Evolutionary conservation across 2,797 vertebrate species (phyloP).

Genomic region (Lagocephalus sceleratus): DNA sequence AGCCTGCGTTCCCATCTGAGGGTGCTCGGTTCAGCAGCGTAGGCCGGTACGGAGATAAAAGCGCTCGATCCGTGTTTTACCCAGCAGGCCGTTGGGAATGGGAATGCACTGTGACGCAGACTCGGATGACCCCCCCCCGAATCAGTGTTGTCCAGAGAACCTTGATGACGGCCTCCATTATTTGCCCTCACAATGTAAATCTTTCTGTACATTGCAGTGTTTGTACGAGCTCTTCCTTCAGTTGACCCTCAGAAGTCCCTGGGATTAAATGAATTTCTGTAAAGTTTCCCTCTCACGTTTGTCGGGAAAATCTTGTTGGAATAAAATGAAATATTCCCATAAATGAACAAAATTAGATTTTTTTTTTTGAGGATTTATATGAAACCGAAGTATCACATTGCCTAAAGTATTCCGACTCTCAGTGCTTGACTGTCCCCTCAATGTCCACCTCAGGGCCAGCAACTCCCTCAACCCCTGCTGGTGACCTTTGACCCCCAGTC

Average conservation of each 20-base stretch:
- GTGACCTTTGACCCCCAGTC: too few species aligned
- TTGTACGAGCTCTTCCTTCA: slow-evolving; percentile 65
- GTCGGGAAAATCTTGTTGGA: neutral
- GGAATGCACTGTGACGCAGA: slow-evolving; percentile 2
- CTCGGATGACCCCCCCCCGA: slow-evolving; percentile 10
- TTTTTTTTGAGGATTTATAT: too few species aligned
- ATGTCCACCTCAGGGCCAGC: too few species aligned
- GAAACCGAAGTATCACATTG: too few species aligned
- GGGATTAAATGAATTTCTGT: slow-evolving; percentile 69
- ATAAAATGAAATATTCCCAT: too few species aligned
- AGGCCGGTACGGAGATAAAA: slow-evolving; percentile 8
- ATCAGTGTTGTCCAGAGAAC: slow-evolving; percentile 41
- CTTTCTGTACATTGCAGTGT: slow-evolving; percentile 73
- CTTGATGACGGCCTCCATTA: slow-evolving; percentile 42
- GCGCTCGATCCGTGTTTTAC: slow-evolving; percentile 25
- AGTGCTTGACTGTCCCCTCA: too few species aligned
- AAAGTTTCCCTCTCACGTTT: slow-evolving; percentile 41
- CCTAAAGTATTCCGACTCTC: too few species aligned
- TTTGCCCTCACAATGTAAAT: slow-evolving; percentile 64
- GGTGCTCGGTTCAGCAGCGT: slow-evolving; percentile 19
- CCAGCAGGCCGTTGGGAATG: slow-evolving; percentile 20
- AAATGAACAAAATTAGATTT: too few species aligned
- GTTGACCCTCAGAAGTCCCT: slow-evolving; percentile 31
- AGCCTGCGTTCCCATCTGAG: slow-evolving; percentile 49
- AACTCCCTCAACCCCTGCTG: too few species aligned